Evolutionary conservation across 2,888 invertebrate genomes (phyloP).

Genomic region (Rosalia funebris): DNA sequence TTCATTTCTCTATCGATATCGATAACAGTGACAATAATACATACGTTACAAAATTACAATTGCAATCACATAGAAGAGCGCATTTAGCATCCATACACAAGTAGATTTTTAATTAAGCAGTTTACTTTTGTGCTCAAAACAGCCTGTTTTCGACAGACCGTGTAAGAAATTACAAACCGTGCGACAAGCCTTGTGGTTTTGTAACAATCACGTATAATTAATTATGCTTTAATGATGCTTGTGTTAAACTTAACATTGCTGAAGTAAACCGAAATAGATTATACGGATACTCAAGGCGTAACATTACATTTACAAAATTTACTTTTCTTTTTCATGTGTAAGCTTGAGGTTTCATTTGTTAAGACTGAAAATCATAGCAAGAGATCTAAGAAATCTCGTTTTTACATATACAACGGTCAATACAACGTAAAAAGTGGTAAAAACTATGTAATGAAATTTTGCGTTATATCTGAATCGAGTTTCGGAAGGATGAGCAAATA

Average conservation of each 20-base stretch:
- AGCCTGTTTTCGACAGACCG: constrained; percentile 40
- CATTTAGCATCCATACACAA: too few relatives aligned
- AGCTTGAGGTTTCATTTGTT: neutral
- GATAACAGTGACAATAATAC: too few relatives aligned
- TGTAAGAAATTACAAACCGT: constrained; percentile 53
- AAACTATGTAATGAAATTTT: too few relatives aligned
- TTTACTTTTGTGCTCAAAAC: constrained; percentile 27
- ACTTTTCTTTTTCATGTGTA: constrained; percentile 12
- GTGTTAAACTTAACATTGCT: constrained; percentile 38
- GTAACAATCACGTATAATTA: constrained; percentile 57
- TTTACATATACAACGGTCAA: too few relatives aligned
- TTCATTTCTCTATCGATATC: too few relatives aligned
- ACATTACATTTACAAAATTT: constrained; percentile 22
- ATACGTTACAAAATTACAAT: too few relatives aligned
- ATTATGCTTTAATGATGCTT: constrained; percentile 56
- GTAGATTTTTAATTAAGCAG: constrained; percentile 16
- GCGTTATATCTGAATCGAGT: too few relatives aligned
- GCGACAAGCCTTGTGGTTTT: constrained; percentile 53
- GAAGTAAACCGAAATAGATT: constrained; percentile 30
- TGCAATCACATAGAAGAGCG: too few relatives aligned
- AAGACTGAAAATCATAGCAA: too few relatives aligned
- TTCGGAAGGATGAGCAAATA: too few relatives aligned
- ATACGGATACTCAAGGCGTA: constrained; percentile 23
- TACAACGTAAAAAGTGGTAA: too few relatives aligned
- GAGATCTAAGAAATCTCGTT: too few relatives aligned